Evolutionary conservation across 2,113 vertebrate species (phyloP), one percentile per base, ranked within the genome.

Genomic region (Probosciger aterrimus): DNA sequence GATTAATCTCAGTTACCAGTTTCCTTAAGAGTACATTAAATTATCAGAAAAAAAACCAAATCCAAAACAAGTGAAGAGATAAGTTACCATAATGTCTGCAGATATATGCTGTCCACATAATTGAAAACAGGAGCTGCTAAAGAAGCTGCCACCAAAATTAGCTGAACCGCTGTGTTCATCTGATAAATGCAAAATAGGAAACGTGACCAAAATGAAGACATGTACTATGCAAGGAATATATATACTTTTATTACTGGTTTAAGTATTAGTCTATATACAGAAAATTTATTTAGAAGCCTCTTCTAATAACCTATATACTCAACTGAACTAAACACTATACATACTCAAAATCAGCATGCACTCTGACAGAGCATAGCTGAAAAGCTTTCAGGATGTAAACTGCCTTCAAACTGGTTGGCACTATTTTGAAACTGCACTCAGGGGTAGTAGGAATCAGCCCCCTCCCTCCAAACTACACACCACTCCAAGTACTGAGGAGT

Each of bases 121-220:
- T 99, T 98, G 97, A 99, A 99, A 95, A 99, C 99, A 1, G 99
- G 99, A 69, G 99, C 98, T 67, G 99, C 99, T 96, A 99, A 97
- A 93, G 99, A 99, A 33, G 99, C 98, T 22, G 99, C 99, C 73
- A 99, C 99, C 98, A 99, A 98, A 68, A 98, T 82, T 22, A 99
- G 98, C 95, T 99, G 99, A 92, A 99, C 98, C 11, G 98, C 99
- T 43, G 99, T 99, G 94, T 99, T 99, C 95, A 99, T 97, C 99
- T 99, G 83, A 28, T 80, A 79, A 93, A 95, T 53, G 85, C 84
- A 88, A 93, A 91, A 90, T 2, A 28, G 52, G 52, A 93, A 49
- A 9, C 2, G 14, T 68, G 33, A 93, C 59, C 27, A 76, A 64
- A 74, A 41, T 5, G 11, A 80, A 87, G 37, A 71, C 2, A 1